Conservation (phyloP, 2,113 vertebrate species). For the Eretmochelys imbricata region DNA sequence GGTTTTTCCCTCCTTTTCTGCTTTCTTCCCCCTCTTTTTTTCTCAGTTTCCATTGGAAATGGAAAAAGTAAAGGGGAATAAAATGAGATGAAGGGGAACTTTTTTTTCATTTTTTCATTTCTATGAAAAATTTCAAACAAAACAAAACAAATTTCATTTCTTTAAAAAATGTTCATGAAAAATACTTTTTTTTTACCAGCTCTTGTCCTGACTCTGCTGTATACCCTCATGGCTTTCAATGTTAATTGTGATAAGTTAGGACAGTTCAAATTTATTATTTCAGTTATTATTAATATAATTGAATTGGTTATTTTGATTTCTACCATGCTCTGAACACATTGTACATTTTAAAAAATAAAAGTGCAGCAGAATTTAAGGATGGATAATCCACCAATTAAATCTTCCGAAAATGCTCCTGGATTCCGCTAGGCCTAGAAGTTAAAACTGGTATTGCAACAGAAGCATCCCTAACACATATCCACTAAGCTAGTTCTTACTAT, state of each 20-base stretch:
- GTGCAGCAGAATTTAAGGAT: not conserved
- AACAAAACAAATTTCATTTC: not conserved
- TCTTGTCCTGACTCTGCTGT: not conserved
- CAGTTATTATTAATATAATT: not conserved
- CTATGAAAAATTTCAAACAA: not conserved
- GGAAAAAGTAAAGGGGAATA: not conserved
- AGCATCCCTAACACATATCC: not conserved
- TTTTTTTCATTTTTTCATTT: not conserved
- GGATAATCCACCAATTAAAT: not conserved
- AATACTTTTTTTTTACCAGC: not conserved
- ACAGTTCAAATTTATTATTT: not conserved
- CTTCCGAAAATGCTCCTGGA: not conserved
- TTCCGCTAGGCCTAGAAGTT: not conserved
- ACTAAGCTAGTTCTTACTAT: not conserved
- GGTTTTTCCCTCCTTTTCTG: not conserved
- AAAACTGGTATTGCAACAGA: not conserved
- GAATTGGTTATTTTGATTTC: rapidly evolving
- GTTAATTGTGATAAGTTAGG: not conserved
- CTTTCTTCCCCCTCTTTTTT: not conserved
- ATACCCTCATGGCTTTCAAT: not conserved
- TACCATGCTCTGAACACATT: not conserved
- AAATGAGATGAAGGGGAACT: not conserved
- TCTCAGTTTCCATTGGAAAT: not conserved
- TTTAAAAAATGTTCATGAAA: not conserved
- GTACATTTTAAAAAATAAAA: not conserved